phyloP scores from a whole-genome alignment of 2,113 vertebrate species.

The Murina feae region DNA sequence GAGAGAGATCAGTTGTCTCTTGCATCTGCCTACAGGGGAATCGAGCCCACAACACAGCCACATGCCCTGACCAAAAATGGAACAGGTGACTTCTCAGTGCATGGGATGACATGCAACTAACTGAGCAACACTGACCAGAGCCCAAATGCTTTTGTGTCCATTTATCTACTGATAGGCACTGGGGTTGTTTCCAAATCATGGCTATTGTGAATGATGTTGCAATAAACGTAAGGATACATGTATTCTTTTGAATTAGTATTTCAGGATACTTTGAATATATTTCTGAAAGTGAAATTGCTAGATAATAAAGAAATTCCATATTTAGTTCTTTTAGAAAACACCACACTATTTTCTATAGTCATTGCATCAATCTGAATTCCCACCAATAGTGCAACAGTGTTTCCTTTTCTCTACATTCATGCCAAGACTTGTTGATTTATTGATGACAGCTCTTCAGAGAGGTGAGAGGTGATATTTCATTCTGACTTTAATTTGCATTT shows the following conservation, averaged over 20 bases:
- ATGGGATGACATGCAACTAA: neutral
- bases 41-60: neutral
- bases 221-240: neutral
- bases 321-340: neutral
- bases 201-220: neutral
- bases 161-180: neutral
- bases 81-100: neutral
- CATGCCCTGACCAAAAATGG: neutral
- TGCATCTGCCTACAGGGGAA: neutral
- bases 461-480: neutral
- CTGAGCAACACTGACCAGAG: neutral
- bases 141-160: neutral
- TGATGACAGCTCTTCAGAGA: neutral
- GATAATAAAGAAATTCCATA: neutral
- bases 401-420: neutral
- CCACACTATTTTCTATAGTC: neutral
- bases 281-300: neutral
- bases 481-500: neutral
- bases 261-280: neutral
- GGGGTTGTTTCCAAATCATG: neutral
- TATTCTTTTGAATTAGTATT: neutral
- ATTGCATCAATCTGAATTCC: neutral
- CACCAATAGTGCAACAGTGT: neutral
- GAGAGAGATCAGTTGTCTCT: neutral
- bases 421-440: neutral